Evolutionary conservation across 2,888 invertebrate genomes (phyloP).

Genomic region (Idaea straminata): DNA sequence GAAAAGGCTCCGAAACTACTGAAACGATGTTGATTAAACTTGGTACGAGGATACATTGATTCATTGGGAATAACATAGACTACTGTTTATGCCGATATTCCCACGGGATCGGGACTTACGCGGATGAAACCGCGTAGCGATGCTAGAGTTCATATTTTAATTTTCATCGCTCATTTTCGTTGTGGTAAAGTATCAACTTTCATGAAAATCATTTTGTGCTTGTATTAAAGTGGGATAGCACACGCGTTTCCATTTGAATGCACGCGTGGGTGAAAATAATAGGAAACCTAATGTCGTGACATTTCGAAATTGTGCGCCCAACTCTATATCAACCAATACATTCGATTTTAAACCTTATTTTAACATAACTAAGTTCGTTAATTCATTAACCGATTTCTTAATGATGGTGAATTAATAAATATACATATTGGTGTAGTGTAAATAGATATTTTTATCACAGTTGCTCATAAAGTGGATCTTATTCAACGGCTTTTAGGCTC

Average conservation of each 20-base stretch:
- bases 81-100: too few relatives aligned
- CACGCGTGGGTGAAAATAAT: constrained; percentile 69
- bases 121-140: too few relatives aligned
- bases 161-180: constrained; percentile 6
- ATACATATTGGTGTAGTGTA: not conserved
- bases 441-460: constrained; percentile 1
- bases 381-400: constrained; percentile 9
- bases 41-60: too few relatives aligned
- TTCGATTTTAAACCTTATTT: constrained; percentile 13
- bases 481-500: too few relatives aligned
- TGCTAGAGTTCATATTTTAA: too few relatives aligned
- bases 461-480: too few relatives aligned
- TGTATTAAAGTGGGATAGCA: constrained; percentile 1
- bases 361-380: constrained; percentile 9
- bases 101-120: too few relatives aligned
- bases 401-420: constrained; percentile 14
- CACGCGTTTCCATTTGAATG: constrained; percentile 35
- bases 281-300: constrained; percentile 57
- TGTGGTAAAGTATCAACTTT: constrained; percentile 10
- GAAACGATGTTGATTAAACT: too few relatives aligned
- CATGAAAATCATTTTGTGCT: not conserved
- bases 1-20: too few relatives aligned
- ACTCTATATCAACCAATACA: constrained; percentile 15
- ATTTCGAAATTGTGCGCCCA: constrained; percentile 57
- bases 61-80: too few relatives aligned